Percentiles rank a stretch among this genome's conserved stretches.
Evolutionary conservation across 2,113 vertebrate species (phyloP).

Genomic region (Alligator mississippiensis): DNA sequence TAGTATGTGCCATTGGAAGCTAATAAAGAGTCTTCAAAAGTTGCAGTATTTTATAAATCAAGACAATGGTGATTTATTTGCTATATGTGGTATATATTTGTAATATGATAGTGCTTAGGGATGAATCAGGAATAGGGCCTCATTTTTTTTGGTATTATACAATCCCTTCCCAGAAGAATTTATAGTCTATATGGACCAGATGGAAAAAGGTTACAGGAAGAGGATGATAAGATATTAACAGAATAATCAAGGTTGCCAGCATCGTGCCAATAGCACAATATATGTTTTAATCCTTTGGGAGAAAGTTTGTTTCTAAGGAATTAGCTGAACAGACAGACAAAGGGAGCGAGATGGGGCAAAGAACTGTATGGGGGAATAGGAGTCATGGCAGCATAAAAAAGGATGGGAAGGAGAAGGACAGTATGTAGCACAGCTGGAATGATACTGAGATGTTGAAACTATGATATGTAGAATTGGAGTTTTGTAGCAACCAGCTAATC

Average conservation of each 20-base stretch:
- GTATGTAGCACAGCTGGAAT: background rate
- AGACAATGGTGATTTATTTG: background rate
- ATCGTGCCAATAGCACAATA: accelerated
- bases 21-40: background rate
- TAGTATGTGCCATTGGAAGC: background rate
- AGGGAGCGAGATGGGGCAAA: background rate
- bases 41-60: background rate
- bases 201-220: background rate
- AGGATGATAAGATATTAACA: background rate
- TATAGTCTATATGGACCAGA: background rate
- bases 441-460: background rate
- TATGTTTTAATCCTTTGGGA: background rate
- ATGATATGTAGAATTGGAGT: too few species aligned
- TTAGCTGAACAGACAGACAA: background rate
- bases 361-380: background rate
- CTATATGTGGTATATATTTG: too few species aligned
- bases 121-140: background rate
- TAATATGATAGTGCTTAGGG: background rate
- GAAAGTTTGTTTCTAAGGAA: background rate
- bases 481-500: background rate
- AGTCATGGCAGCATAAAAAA: background rate
- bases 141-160: background rate
- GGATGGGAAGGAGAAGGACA: background rate
- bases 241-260: accelerated
- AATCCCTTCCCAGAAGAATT: background rate